Evolutionary conservation across 2,113 vertebrate species (phyloP).

Genomic region (Gorsachius goisagi): DNA sequence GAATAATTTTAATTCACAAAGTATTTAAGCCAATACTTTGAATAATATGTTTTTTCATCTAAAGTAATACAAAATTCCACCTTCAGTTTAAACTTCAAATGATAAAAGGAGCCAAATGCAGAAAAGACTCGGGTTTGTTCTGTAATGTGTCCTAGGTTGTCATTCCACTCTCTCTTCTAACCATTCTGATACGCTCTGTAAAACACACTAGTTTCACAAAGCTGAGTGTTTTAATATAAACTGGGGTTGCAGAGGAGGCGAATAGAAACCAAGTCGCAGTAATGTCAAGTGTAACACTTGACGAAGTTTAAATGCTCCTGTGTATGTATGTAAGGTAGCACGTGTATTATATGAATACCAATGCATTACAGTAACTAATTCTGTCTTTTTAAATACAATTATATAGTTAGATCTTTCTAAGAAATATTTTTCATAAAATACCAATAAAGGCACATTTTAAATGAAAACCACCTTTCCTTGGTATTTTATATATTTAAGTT

Average conservation of each 20-base stretch:
- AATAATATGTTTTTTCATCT: not conserved
- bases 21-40: not conserved
- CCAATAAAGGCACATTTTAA: not conserved
- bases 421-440: not conserved
- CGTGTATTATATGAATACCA: not conserved
- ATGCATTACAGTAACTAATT: not conserved
- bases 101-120: not conserved
- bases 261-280: not conserved
- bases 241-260: not conserved
- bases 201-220: not conserved
- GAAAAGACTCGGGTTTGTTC: not conserved
- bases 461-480: not conserved
- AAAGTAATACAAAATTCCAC: not conserved
- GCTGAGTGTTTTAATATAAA: not conserved
- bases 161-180: not conserved
- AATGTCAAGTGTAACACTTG: not conserved
- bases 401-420: not conserved
- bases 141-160: not conserved
- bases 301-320: not conserved
- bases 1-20: not conserved
- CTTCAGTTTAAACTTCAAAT: not conserved
- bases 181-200: not conserved
- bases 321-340: fast-evolving
- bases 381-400: not conserved
- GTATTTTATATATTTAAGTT: not conserved